These are phyloP conservation scores for Trididemnum nubilum DNA, from an alignment of 23 tunicate genomes.

Conservation along the genomic window DNA sequence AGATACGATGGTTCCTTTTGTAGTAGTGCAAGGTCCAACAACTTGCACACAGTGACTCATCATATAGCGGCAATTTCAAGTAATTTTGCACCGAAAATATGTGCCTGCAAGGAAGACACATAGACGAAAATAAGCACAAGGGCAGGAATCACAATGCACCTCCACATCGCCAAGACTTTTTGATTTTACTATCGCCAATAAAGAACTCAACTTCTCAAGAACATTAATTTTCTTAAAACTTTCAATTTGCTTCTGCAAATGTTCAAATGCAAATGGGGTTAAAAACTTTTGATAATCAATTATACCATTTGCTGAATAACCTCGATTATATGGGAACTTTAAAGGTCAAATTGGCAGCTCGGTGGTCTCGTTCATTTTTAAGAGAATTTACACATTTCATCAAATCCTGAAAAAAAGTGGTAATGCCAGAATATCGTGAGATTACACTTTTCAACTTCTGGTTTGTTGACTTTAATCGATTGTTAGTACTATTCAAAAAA, in stretches of 20 bases:
- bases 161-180: no score
- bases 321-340: background rate
- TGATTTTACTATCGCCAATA: no score
- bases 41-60: background rate
- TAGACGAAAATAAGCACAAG: conserved; percentile 23
- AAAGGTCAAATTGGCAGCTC: background rate
- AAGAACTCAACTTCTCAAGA: no score
- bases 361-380: background rate
- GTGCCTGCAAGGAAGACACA: conserved; percentile 34
- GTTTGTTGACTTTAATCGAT: conserved; percentile 12
- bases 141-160: conserved; percentile 14
- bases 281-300: no score
- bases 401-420: background rate
- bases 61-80: background rate
- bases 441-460: background rate
- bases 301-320: no score
- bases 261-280: background rate
- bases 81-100: conserved; percentile 13
- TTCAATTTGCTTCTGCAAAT: background rate
- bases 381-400: background rate
- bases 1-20: background rate
- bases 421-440: background rate
- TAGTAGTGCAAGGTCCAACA: background rate
- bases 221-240: no score
- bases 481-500: background rate